Base-by-base conservation (phyloP, 2,888 invertebrate genomes). In the Crioceris asparagi region DNA sequence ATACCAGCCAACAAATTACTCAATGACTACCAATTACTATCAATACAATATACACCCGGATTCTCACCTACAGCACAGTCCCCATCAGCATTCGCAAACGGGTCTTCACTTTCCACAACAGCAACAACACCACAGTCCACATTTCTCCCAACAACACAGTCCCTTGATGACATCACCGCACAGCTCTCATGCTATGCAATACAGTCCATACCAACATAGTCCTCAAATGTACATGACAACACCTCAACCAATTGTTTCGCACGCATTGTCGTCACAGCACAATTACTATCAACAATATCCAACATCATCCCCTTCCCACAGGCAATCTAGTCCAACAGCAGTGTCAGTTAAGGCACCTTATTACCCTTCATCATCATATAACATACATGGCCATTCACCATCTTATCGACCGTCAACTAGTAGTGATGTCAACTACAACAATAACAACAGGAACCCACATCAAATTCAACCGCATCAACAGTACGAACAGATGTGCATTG, bases 401-500 rank as follows among this genome's bases (percentile, higher is more conserved):
- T 43, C 50, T 19, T 49, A 41, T 8, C 43, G 40, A 35, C 31
- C 36, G 17, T 5, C 2, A 15, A 12, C 15, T 3, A 14, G 14
- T 2, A 47, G 23, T 35, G 44, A 43, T 29, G 25, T 44, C n/a
- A 44, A 44, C 12, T 46, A 47, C 29, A 43, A 46, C 19, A 33
- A 14, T 26, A 43, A 43, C 11, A 47, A 42, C 16, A 42, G 47
- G 40, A 62, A 61, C 45, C 59, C 60, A 1, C 58, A 60, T 39
- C 62, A 61, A 39, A 53, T 62, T 30, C 60, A 61, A 43, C 59
- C 63, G 1, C 65, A 63, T 52, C 64, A 63, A 41, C 64, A 61
- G 38, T 65, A 63, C 45, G 65, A 62, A 47, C 61, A 59, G 36
- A 56, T 48, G 40, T 49, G 46, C 34, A 53, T 55, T 30, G 54